Evolutionary conservation across 2,113 vertebrate genomes (phyloP), one percentile per base, ranked within the genome.

Genomic region (Pteronura brasiliensis): DNA sequence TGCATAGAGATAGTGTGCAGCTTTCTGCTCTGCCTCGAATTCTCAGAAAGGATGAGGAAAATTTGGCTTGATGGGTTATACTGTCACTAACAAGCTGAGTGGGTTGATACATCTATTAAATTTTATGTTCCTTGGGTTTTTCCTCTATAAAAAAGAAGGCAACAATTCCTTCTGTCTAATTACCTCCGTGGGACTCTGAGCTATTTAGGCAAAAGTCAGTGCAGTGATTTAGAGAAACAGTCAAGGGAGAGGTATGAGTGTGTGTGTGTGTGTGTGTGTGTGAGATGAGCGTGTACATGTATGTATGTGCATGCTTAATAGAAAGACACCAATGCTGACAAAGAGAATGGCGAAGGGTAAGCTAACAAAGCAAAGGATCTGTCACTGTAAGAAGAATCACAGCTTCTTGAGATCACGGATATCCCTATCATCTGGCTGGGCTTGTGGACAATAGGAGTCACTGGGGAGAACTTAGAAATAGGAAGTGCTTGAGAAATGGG

Each of bases 121-220:
- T 95, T 98, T 98, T 96, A 97, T 96, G 83, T 95, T 86, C 67
- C 77, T 94, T 85, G 44, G n/a, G 72, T 90, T 98, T 88, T 91
- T 80, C 52, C 49, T 87, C 93, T 69, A 89, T 93, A 92, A 93
- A 96, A 86, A 44, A 69, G 65, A 87, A 91, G 47, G 87, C 82
- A 96, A 94, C 92, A 98, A 90, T 95, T 90, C 85, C 27, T 96
- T 93, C 57, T 93, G 8, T 88, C 36, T 96, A 96, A 97, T 90
- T 93, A 96, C 79, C 85, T 98, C 72, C 7, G 6, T 97, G 96
- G 95, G 91, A 94, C 69, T 88, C 88, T 95, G 52, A 93, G 67
- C 52, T 80, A 87, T 94, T 97, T 95, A 96, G 74, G 77, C 69
- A 95, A 92, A 97, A 96, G 74, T 95, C 81, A 82, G 13, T 25